Evolutionary conservation across 2,113 vertebrate genomes (phyloP).

Genomic region (Erythrolamprus reginae): DNA sequence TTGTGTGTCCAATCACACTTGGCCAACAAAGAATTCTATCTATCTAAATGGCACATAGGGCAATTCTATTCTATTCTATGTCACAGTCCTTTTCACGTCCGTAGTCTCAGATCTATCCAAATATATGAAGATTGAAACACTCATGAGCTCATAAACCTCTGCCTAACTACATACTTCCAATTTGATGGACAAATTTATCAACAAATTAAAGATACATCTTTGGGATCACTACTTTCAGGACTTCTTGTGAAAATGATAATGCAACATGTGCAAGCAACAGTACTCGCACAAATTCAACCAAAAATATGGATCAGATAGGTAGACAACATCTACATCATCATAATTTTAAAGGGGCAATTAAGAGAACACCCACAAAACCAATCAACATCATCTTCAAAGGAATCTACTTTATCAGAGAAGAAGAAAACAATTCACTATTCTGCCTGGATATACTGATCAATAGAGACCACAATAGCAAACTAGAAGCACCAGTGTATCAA

Average conservation of each 20-base stretch:
- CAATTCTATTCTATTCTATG: too few species aligned
- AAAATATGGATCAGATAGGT: not conserved
- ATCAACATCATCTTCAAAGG: not conserved
- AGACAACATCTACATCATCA: not conserved
- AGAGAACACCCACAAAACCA: not conserved
- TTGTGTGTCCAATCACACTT: too few species aligned
- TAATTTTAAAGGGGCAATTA: not conserved
- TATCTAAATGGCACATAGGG: too few species aligned
- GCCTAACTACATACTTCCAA: not conserved
- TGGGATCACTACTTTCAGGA: not conserved
- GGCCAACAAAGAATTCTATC: too few species aligned
- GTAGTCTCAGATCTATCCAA: not conserved
- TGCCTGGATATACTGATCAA: not conserved
- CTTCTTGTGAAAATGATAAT: not conserved
- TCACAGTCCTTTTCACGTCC: not conserved
- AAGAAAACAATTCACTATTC: not conserved
- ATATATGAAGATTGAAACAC: not conserved
- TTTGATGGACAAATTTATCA: not conserved
- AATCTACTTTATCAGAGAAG: not conserved
- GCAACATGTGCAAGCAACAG: not conserved
- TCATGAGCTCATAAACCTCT: not conserved
- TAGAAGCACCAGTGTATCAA: not conserved
- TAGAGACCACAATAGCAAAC: not conserved
- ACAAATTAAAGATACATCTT: not conserved
- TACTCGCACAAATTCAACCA: not conserved